Evolutionary conservation across 2,888 invertebrate genomes (phyloP).

Genomic region (Megamerina dolium): DNA sequence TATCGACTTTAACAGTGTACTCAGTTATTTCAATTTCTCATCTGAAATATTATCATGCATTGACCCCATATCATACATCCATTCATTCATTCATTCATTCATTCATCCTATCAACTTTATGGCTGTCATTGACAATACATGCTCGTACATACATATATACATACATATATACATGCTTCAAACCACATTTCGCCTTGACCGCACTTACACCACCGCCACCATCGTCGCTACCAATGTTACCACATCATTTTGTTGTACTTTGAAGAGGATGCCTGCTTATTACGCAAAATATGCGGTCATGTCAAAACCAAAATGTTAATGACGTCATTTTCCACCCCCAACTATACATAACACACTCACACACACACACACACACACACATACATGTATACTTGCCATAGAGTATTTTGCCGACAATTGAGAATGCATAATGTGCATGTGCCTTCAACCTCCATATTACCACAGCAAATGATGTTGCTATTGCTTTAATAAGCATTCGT

Average conservation of each 20-base stretch:
- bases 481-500: slow-evolving; percentile 12
- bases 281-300: slow-evolving; percentile 23
- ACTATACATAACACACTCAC: slow-evolving; percentile 5
- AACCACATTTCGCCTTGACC: not conserved
- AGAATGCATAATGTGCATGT: not conserved
- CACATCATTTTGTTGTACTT: not conserved
- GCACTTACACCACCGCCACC: too few species aligned
- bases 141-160: slow-evolving; percentile 8
- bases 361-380: not conserved
- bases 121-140: slow-evolving; percentile 3
- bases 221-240: too few species aligned
- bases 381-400: not conserved
- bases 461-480: too few species aligned
- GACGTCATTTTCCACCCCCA: slow-evolving; percentile 19
- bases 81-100: too few species aligned
- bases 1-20: too few species aligned
- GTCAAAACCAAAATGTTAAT: slow-evolving; percentile 21
- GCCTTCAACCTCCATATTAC: too few species aligned
- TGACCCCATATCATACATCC: too few species aligned
- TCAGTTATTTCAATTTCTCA: too few species aligned
- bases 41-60: too few species aligned
- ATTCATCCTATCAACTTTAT: too few species aligned
- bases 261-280: slow-evolving; percentile 12
- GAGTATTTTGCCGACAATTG: too few species aligned
- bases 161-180: slow-evolving; percentile 4